Evolutionary conservation across 2,113 vertebrate genomes (phyloP).

Genomic region (Pipra filicauda): DNA sequence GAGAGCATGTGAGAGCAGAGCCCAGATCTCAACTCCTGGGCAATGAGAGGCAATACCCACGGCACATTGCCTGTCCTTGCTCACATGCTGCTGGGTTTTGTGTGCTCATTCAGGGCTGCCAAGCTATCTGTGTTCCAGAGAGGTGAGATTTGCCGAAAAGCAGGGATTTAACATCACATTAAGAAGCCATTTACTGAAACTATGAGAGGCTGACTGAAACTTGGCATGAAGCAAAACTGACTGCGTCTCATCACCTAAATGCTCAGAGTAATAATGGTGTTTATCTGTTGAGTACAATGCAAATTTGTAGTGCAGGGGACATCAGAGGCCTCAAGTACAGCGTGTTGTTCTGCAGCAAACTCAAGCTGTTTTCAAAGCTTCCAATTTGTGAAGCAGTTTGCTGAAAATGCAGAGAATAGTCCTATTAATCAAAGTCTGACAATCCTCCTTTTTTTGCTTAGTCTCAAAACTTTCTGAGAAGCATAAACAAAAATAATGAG

Average conservation of each 20-base stretch:
- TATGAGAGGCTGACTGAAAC: slow-evolving; percentile 8
- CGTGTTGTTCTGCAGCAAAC: not conserved
- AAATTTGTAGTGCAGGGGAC: not conserved
- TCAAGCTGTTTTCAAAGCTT: slow-evolving; percentile 3
- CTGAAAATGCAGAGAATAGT: not conserved
- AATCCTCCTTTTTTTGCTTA: not conserved
- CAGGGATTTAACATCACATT: slow-evolving; percentile 21
- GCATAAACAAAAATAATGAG: not conserved
- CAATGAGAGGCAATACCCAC: not conserved
- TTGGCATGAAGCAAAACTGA: slow-evolving; percentile 21
- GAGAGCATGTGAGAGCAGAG: fast-evolving
- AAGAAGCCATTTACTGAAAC: slow-evolving; percentile 36
- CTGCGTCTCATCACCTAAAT: slow-evolving; percentile 19
- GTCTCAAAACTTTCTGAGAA: slow-evolving; percentile 15
- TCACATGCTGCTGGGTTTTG: fast-evolving
- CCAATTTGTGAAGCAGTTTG: not conserved
- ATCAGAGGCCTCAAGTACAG: not conserved
- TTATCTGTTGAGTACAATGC: slow-evolving; percentile 42
- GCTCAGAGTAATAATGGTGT: slow-evolving; percentile 10
- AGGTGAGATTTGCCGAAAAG: slow-evolving; percentile 13
- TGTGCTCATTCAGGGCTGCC: not conserved
- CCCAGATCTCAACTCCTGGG: fast-evolving
- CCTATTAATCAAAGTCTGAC: slow-evolving; percentile 5
- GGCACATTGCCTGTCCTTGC: not conserved
- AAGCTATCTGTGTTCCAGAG: not conserved